Percentiles rank a stretch among this genome's conserved stretches.
Conservation (phyloP, 2,888 invertebrate species). For the Antheraea assamensis region DNA sequence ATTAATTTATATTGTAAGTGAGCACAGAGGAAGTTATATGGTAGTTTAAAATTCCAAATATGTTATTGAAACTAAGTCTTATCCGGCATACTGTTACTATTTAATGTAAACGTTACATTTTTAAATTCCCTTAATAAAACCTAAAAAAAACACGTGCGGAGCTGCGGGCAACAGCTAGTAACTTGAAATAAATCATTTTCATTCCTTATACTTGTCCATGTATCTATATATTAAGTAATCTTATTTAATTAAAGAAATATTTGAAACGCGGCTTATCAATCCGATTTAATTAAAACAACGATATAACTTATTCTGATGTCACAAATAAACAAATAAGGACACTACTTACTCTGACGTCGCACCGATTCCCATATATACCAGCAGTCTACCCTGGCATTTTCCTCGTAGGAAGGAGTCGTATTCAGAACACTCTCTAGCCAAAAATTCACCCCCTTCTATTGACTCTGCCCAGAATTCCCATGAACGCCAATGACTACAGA, state of each 20-base stretch:
- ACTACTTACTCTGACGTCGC: slow-evolving; percentile 49
- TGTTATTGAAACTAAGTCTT: no score
- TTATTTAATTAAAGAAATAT: not conserved
- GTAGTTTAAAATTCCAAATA: no score
- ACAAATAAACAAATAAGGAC: slow-evolving; percentile 27
- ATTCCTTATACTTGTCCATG: not conserved
- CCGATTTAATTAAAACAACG: not conserved
- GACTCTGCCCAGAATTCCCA: slow-evolving; percentile 76
- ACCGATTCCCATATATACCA: slow-evolving; percentile 59
- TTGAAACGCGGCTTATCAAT: not conserved
- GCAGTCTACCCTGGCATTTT: slow-evolving; percentile 50
- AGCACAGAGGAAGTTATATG: no score
- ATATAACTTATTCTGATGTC: slow-evolving; percentile 43
- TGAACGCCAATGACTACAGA: slow-evolving; percentile 78
- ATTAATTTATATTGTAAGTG: no score
- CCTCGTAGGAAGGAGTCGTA: slow-evolving; percentile 72
- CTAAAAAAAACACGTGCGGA: no score
- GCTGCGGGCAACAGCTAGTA: no score
- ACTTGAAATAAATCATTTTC: no score
- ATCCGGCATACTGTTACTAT: no score
- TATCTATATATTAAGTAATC: not conserved
- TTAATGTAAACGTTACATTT: no score
- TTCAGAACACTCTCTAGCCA: slow-evolving; percentile 53
- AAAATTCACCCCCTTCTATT: slow-evolving; percentile 55
- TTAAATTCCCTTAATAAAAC: no score